Percentiles rank a stretch among this genome's conserved stretches.
These are phyloP conservation scores for Chrysocyon brachyurus DNA, from an alignment of 2,797 vertebrate species.

Conservation along the genomic window DNA sequence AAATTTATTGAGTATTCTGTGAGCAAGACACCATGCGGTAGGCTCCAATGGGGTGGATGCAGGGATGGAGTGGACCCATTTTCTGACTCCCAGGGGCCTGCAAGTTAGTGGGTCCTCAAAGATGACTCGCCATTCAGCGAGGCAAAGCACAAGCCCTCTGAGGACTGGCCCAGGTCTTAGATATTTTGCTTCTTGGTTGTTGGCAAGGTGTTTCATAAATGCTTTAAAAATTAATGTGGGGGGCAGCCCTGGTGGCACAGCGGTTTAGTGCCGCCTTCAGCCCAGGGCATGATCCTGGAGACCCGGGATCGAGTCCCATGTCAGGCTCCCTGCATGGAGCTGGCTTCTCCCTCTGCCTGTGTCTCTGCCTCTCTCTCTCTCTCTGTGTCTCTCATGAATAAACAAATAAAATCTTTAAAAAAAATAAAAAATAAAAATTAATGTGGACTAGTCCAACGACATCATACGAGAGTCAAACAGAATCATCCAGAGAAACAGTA, in stretches of 20 bases:
- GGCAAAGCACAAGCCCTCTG: neutral
- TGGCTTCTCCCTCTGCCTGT: too few relatives aligned
- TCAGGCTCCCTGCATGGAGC: too few relatives aligned
- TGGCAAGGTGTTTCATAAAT: neutral
- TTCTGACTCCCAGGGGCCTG: neutral
- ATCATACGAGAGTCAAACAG: neutral
- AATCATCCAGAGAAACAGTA: neutral
- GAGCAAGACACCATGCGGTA: accelerated
- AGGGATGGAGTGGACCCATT: neutral
- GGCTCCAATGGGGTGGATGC: neutral
- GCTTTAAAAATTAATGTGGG: neutral
- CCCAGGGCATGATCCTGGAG: too few relatives aligned
- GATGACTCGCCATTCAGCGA: accelerated
- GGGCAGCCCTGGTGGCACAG: too few relatives aligned
- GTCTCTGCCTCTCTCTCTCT: too few relatives aligned
- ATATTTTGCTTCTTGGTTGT: neutral
- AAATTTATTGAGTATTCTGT: accelerated
- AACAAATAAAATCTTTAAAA: too few relatives aligned
- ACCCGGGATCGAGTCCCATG: too few relatives aligned
- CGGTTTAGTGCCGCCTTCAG: too few relatives aligned
- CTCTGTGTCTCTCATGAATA: too few relatives aligned
- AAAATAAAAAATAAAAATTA: neutral
- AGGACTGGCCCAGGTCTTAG: neutral
- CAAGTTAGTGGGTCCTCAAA: neutral
- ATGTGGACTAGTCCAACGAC: neutral